Base-by-base conservation (phyloP, 2,797 vertebrate species). In the Tenualosa thibaudeaui region DNA sequence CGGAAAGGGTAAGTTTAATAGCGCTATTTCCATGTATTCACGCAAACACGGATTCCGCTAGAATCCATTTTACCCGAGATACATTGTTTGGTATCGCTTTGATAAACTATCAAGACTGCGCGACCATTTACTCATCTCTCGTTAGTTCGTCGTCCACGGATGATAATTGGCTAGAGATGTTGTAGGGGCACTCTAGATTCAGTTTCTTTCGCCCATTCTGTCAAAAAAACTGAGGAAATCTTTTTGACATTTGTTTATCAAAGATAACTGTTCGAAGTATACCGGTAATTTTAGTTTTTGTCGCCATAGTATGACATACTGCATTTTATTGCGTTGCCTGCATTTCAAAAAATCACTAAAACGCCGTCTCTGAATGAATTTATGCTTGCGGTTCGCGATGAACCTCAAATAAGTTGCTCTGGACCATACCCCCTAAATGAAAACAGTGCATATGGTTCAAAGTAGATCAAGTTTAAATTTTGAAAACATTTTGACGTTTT, bases 1-100 rank as follows among this genome's bases (percentile, higher is more conserved):
- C 71, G 37, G 40, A 78, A 78, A 46, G 71, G 71, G 71, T 78
- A 78, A 78, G 71, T 78, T 78, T 78, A 78, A 43, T 37, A 71
- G 2, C 37, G 71, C 37, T 75, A 75, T 75, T 78, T 78, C 46
- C 71, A 46, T 78, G 71, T 78, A 46, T 46, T 19, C 40, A 43
- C 71, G 71, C 71, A 78, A 71, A 78, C 71, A 78, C 71, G 37
- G 71, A 78, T 46, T 7, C 37, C 40, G 19, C 17, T 78, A 78
- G 68, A 75, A 78, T 78, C 71, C 71, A 78, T 78, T 78, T 78
- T 43, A 78, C 17, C 40, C 15, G 37, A 78, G 17, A 78, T 22
- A 78, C 40, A 78, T 78, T 43, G 71, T 43, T 78, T 78, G 71
- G 37, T 43, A 46, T 46, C 17, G 71, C 71, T 78, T 78, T 78